phyloP scores from a whole-genome alignment of 2,888 invertebrate genomes.

The Elegia similella region DNA sequence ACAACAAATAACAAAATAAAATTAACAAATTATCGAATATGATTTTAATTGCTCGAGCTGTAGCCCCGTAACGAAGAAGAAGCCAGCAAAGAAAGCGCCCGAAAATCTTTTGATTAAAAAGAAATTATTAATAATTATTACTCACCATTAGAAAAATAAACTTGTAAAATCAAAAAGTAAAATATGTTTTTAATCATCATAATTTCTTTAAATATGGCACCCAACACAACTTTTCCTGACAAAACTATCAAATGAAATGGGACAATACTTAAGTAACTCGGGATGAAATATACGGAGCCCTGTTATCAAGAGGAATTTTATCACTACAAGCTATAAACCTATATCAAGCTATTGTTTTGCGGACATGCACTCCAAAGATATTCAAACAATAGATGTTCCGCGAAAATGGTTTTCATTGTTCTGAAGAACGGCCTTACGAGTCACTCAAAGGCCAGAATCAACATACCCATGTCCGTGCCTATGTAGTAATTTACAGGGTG shows the following conservation, averaged over 20 bases:
- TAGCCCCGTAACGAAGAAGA: no score
- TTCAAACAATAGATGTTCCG: constrained; percentile 64
- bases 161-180: neutral
- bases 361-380: constrained; percentile 56
- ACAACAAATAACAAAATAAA: no score
- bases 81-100: no score
- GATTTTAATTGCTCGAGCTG: no score
- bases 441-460: constrained; percentile 18
- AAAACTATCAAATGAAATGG: constrained; percentile 3
- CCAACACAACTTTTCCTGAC: neutral
- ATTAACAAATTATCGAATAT: no score
- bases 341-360: constrained; percentile 66
- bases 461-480: neutral
- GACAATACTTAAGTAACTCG: constrained; percentile 11
- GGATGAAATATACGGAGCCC: constrained; percentile 29
- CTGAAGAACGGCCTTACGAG: constrained; percentile 27
- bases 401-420: constrained; percentile 60
- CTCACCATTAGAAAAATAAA: constrained; percentile 7
- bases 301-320: constrained; percentile 42
- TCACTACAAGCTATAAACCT: constrained; percentile 54
- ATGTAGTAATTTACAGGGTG: no score
- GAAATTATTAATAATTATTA: no score
- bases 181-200: constrained; percentile 10
- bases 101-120: no score
- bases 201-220: neutral